phyloP scores from a whole-genome alignment of 2,888 invertebrate genomes.

The Trachelus stipa region DNA sequence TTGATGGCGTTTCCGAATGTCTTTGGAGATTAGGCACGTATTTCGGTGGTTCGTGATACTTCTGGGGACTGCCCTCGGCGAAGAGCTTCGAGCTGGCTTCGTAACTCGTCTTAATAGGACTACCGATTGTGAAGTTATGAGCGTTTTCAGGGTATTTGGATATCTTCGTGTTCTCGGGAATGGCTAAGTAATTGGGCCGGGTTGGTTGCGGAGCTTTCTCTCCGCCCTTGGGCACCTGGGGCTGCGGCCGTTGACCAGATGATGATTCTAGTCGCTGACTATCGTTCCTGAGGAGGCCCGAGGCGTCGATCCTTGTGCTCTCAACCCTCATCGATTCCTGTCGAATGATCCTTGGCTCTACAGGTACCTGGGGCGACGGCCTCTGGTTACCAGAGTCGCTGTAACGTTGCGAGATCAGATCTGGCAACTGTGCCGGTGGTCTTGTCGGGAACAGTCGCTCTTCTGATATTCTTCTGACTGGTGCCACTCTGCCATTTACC shows the following conservation, averaged over 20 bases:
- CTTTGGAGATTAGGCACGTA: conserved; percentile 49
- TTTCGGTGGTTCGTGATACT: conserved; percentile 58
- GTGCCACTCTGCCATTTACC: conserved; percentile 65
- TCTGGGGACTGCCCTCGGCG: conserved; percentile 50
- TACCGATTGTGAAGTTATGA: conserved; percentile 41
- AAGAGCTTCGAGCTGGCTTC: conserved; percentile 51
- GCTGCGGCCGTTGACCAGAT: conserved; percentile 58
- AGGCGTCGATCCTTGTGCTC: conserved; percentile 42
- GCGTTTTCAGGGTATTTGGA: conserved; percentile 31
- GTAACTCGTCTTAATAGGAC: conserved; percentile 54
- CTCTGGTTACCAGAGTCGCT: conserved; percentile 59
- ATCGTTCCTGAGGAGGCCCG: conserved; percentile 46
- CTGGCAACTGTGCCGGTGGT: conserved; percentile 55
- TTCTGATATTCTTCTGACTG: conserved; percentile 54
- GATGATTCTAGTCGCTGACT: conserved; percentile 45
- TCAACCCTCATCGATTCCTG: conserved; percentile 60
- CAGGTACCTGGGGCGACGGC: conserved; percentile 58
- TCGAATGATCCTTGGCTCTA: conserved; percentile 56
- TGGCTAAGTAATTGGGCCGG: conserved; percentile 45
- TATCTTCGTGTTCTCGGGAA: conserved; percentile 34
- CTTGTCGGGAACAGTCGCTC: conserved; percentile 42
- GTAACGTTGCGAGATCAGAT: conserved; percentile 56
- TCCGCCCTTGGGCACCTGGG: conserved; percentile 42
- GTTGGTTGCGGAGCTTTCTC: conserved; percentile 21
- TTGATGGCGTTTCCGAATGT: conserved; percentile 23